These are phyloP conservation scores for Apodemia mormo DNA, from an alignment of 2,888 invertebrate species.

Conservation along the genomic window DNA sequence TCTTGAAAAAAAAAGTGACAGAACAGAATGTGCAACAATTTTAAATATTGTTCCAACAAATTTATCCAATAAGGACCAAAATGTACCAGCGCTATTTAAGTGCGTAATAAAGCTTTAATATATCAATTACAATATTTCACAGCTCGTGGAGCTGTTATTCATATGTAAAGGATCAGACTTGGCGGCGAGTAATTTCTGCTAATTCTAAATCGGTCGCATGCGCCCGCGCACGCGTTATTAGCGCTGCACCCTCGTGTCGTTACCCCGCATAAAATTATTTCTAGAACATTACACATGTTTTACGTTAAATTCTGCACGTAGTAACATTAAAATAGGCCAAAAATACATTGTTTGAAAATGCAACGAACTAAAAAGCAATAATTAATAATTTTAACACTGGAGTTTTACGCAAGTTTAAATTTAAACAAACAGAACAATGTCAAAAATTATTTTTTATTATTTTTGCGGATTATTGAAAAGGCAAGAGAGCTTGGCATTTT, in stretches of 20 bases:
- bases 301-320: conserved; percentile 20
- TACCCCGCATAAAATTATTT: conserved; percentile 24
- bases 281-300: conserved; percentile 19
- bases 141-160: neutral
- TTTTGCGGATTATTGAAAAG: no score
- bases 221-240: conserved; percentile 8
- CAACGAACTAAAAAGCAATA: no score
- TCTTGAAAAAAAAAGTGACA: no score
- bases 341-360: conserved; percentile 7
- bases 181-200: conserved; percentile 23
- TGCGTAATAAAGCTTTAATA: neutral
- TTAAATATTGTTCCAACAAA: neutral
- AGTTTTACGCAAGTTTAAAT: no score
- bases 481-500: no score
- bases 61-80: neutral
- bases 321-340: neutral
- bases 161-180: conserved; percentile 19
- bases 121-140: conserved; percentile 10
- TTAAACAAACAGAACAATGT: no score
- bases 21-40: no score
- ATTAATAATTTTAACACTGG: no score
- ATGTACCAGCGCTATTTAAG: neutral
- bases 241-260: conserved; percentile 26
- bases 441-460: no score
- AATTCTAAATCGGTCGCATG: conserved; percentile 32